Evolutionary conservation across 2,888 invertebrate genomes (phyloP).

Genomic region (Smittia aterrima): DNA sequence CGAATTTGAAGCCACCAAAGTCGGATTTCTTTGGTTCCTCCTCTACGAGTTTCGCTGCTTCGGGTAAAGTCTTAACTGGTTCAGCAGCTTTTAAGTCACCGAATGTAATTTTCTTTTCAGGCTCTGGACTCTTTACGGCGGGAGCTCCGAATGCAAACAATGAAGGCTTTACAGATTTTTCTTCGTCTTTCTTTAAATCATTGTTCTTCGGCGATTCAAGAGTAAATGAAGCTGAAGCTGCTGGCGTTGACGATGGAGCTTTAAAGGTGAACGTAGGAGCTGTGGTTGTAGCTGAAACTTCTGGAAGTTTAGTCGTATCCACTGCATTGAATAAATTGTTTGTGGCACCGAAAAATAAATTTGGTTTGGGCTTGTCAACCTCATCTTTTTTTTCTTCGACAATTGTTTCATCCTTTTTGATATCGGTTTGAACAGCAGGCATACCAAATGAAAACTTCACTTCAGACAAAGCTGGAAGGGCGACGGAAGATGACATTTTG

Average conservation of each 20-base stretch:
- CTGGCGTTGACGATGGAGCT: neutral
- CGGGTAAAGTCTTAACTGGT: neutral
- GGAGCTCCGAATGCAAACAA: too few species aligned
- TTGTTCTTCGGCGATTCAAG: neutral
- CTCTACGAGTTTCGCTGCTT: neutral
- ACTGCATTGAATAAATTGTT: neutral
- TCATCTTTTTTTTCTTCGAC: conserved; percentile 40
- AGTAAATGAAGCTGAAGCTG: neutral
- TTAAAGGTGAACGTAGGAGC: neutral
- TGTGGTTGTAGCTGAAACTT: neutral
- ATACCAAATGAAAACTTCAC: conserved; percentile 42
- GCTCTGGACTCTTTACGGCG: neutral
- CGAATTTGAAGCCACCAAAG: conserved; percentile 29
- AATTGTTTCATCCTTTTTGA: neutral
- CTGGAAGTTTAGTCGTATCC: neutral
- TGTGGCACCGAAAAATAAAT: too few species aligned
- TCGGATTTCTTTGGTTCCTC: neutral
- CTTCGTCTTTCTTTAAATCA: conserved; percentile 19
- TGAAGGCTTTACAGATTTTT: neutral
- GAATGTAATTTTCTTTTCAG: neutral
- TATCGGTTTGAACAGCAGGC: neutral
- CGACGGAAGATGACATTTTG: conserved; percentile 43
- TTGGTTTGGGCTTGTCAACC: conserved; percentile 23
- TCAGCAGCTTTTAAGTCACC: neutral
- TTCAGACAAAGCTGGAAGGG: conserved; percentile 42